These are phyloP conservation scores for Rhodinocichla rosea DNA, from an alignment of 2,113 vertebrate species.

Conservation along the genomic window DNA sequence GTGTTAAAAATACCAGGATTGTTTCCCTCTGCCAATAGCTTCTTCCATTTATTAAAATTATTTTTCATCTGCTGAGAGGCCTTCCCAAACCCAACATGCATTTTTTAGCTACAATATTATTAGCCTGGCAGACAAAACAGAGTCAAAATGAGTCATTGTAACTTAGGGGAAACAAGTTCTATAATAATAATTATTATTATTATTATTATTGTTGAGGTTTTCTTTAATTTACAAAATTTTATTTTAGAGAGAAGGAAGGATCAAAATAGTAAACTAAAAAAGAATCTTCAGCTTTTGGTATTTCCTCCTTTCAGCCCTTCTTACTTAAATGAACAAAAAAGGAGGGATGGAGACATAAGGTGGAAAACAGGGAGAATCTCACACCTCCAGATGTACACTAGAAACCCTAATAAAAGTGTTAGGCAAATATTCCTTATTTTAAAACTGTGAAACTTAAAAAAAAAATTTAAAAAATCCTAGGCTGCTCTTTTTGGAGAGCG, in stretches of 20 bases:
- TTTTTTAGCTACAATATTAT: background rate
- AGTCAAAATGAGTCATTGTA: background rate
- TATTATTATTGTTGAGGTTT: background rate
- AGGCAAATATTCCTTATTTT: background rate
- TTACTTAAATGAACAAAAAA: background rate
- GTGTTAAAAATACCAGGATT: background rate
- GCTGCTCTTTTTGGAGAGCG: background rate
- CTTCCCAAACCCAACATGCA: background rate
- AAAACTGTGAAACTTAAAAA: background rate
- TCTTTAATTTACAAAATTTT: background rate
- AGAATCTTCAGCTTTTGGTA: background rate
- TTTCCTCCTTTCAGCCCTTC: background rate
- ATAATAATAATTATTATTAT: background rate
- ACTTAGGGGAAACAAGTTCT: background rate
- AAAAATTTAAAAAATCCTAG: background rate
- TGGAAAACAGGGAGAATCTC: background rate
- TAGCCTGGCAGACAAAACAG: background rate
- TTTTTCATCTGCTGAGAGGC: background rate
- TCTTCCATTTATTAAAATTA: slow-evolving; percentile 44
- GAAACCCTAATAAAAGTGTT: background rate
- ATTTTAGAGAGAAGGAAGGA: background rate
- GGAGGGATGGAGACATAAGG: background rate
- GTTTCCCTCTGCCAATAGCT: background rate
- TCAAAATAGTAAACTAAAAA: background rate
- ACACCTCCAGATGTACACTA: background rate